A percentile compares a stretch with the other conserved stretches of the same genome.
Evolutionary conservation across 2,888 invertebrate species (phyloP).

Genomic region (Drosophila incognita): DNA sequence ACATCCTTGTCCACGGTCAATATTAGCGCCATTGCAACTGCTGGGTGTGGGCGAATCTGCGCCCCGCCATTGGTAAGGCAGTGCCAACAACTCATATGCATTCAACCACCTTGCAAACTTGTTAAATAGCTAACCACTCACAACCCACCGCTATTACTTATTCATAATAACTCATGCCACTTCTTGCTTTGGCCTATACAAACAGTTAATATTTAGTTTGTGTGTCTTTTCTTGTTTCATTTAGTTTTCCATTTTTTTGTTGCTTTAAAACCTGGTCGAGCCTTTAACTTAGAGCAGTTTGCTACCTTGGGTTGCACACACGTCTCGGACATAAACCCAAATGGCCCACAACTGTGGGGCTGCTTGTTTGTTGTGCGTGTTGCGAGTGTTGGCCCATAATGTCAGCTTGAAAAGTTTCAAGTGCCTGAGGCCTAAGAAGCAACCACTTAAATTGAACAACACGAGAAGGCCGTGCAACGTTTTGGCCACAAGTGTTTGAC

Average conservation of each 20-base stretch:
- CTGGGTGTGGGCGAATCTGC: conserved; percentile 86
- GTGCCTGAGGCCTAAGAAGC: conserved; percentile 35
- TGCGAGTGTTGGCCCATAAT: conserved; percentile 45
- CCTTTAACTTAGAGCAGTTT: background rate
- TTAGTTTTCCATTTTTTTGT: background rate
- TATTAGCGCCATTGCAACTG: conserved; percentile 85
- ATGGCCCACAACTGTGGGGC: conserved; percentile 13
- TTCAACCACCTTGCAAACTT: background rate
- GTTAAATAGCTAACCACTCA: background rate
- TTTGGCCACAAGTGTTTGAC: conserved; percentile 70
- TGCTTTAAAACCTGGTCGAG: conserved; percentile 12
- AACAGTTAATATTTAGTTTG: conserved; percentile 3
- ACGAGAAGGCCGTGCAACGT: conserved; percentile 31
- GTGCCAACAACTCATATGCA: conserved; percentile 28
- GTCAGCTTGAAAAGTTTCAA: conserved; percentile 58
- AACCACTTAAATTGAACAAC: conserved; percentile 20
- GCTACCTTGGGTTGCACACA: conserved; percentile 1
- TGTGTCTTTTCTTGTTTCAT: background rate
- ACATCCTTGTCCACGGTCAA: conserved; percentile 81
- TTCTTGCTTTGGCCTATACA: conserved; percentile 28
- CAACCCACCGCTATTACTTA: conserved; percentile 8
- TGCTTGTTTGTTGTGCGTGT: conserved; percentile 45
- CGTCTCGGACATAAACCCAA: conserved; percentile 21
- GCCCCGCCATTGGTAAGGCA: conserved; percentile 85
- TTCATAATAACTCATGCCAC: conserved; percentile 22